phyloP scores from a whole-genome alignment of 2,797 vertebrate species.

The Cercopithecus diana region DNA sequence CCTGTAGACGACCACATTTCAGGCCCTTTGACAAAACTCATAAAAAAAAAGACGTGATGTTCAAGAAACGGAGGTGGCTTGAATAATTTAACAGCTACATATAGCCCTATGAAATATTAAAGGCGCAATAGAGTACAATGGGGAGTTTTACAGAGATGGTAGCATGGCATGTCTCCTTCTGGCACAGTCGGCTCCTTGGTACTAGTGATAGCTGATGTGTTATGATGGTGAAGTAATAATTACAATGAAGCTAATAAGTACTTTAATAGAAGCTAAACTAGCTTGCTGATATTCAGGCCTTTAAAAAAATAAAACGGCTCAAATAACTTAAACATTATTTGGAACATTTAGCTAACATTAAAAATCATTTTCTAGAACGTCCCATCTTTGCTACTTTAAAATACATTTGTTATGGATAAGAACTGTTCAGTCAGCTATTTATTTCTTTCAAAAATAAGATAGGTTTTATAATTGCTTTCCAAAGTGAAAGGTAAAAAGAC shows the following conservation, averaged over 20 bases:
- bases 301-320: neutral
- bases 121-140: constrained; percentile 55
- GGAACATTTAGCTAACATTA: neutral
- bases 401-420: constrained; percentile 21
- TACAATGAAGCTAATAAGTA: neutral
- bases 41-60: constrained; percentile 60
- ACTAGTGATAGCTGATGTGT: neutral
- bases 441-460: neutral
- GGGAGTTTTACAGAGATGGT: constrained; percentile 57
- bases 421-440: neutral
- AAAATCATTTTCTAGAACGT: constrained; percentile 18
- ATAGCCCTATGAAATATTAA: constrained; percentile 81
- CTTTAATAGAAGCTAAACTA: constrained; percentile 17
- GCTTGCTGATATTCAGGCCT: neutral
- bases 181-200: neutral
- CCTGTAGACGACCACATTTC: constrained; percentile 48
- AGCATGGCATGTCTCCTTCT: constrained; percentile 47
- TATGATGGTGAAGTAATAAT: neutral
- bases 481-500: neutral
- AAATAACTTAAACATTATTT: constrained; percentile 18
- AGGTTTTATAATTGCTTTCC: neutral
- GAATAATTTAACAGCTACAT: constrained; percentile 82
- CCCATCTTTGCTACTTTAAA: neutral
- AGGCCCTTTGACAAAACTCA: constrained; percentile 70
- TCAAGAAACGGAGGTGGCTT: constrained; percentile 65